phyloP scores from a whole-genome alignment of 2,113 vertebrate genomes.

The Laticauda laticaudata region DNA sequence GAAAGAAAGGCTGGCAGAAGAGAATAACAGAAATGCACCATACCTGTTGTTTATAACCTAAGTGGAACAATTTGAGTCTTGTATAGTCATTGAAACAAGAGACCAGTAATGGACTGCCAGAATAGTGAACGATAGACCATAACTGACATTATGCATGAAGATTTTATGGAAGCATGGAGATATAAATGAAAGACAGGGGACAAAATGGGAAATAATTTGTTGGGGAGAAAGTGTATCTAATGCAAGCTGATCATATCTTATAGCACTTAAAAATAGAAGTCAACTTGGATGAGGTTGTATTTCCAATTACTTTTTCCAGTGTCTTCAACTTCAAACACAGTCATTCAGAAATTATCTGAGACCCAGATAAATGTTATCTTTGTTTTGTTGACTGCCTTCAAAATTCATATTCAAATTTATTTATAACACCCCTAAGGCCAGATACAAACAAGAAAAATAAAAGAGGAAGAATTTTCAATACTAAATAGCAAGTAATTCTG shows the following conservation, averaged over 20 bases:
- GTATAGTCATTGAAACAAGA: slow-evolving; percentile 3
- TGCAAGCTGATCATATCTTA: neutral
- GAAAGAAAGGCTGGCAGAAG: neutral
- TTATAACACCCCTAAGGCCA: neutral
- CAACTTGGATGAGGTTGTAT: neutral
- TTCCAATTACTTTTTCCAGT: slow-evolving; percentile 17
- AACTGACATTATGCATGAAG: neutral
- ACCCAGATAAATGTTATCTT: neutral
- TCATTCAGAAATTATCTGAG: neutral
- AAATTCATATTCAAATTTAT: neutral
- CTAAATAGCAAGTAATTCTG: neutral
- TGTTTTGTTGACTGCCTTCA: neutral
- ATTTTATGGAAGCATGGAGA: neutral
- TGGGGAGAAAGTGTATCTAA: neutral
- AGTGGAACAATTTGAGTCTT: neutral
- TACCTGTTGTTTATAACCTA: slow-evolving; percentile 15
- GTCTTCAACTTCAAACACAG: neutral
- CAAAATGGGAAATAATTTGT: neutral
- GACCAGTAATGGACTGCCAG: neutral
- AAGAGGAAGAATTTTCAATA: neutral
- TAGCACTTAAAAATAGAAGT: neutral
- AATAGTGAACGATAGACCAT: slow-evolving; percentile 6
- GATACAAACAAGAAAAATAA: neutral
- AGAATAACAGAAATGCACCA: neutral
- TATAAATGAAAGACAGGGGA: slow-evolving; percentile 2